These are phyloP conservation scores for Coluber constrictor DNA, from an alignment of 2,797 vertebrate genomes.

Conservation along the genomic window DNA sequence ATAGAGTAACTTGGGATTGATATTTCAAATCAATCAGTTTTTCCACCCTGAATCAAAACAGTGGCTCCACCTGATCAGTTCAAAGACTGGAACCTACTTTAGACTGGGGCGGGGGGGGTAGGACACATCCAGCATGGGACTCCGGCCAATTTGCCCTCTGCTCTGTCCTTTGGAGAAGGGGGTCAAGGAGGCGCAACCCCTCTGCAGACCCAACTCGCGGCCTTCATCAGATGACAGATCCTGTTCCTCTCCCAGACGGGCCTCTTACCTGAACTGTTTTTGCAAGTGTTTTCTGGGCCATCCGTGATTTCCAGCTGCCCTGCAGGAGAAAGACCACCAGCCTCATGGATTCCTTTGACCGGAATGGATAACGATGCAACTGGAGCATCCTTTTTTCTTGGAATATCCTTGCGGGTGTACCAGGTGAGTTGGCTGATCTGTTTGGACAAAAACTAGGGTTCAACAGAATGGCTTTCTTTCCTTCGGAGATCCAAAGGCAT, in stretches of 20 bases:
- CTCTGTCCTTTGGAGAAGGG: neutral
- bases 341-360: slow-evolving; percentile 53
- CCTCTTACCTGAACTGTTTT: slow-evolving; percentile 48
- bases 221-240: neutral
- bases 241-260: neutral
- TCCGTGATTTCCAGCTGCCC: slow-evolving; percentile 58
- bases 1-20: neutral
- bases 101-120: neutral
- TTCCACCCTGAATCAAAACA: neutral
- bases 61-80: neutral
- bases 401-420: slow-evolving; percentile 82
- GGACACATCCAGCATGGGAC: neutral
- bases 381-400: slow-evolving; percentile 49
- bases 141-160: neutral
- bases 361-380: neutral
- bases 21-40: neutral
- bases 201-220: neutral
- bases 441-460: neutral
- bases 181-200: neutral
- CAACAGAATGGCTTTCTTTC: neutral
- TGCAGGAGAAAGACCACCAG: slow-evolving; percentile 33
- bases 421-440: slow-evolving; percentile 89
- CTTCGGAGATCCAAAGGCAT: neutral
- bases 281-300: slow-evolving; percentile 34
- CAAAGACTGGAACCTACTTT: neutral